Evolutionary conservation across 2,888 invertebrate genomes (phyloP).

Genomic region (Dromius quadrimaculatus): DNA sequence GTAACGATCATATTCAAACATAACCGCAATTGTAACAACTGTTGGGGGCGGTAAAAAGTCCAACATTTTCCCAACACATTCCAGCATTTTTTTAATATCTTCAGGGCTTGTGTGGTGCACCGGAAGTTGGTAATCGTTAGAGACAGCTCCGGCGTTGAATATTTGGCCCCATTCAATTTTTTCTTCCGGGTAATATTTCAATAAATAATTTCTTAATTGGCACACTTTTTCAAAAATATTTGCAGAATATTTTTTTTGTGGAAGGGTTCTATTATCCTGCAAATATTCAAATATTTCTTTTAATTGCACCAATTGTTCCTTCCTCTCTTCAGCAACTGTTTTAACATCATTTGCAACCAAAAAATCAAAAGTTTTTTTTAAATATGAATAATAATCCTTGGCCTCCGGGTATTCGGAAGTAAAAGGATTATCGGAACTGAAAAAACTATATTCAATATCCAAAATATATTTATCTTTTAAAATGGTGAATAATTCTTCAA

Average conservation of each 20-base stretch:
- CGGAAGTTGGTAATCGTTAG: conserved; percentile 34
- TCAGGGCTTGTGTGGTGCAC: conserved; percentile 40
- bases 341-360: background rate
- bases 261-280: conserved; percentile 11
- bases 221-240: conserved; percentile 15
- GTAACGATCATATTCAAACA: conserved; percentile 45
- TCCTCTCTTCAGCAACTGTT: conserved; percentile 5
- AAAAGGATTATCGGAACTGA: conserved; percentile 88
- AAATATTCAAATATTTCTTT: conserved; percentile 23
- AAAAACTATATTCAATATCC: conserved; percentile 84
- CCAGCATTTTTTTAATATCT: conserved; percentile 37
- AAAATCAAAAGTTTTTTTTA: conserved; percentile 36
- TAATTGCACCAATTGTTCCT: conserved; percentile 14
- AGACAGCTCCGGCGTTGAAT: conserved; percentile 9
- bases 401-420: conserved; percentile 53
- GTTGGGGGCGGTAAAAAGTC: conserved; percentile 22
- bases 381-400: conserved; percentile 22
- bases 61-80: conserved; percentile 42
- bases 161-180: conserved; percentile 32
- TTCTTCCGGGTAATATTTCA: conserved; percentile 21
- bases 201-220: conserved; percentile 14
- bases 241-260: background rate
- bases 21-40: conserved; percentile 37
- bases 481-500: conserved; percentile 40
- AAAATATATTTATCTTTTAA: conserved; percentile 69